phyloP scores from a whole-genome alignment of 2,113 vertebrate species.

The Apodemus sylvaticus region DNA sequence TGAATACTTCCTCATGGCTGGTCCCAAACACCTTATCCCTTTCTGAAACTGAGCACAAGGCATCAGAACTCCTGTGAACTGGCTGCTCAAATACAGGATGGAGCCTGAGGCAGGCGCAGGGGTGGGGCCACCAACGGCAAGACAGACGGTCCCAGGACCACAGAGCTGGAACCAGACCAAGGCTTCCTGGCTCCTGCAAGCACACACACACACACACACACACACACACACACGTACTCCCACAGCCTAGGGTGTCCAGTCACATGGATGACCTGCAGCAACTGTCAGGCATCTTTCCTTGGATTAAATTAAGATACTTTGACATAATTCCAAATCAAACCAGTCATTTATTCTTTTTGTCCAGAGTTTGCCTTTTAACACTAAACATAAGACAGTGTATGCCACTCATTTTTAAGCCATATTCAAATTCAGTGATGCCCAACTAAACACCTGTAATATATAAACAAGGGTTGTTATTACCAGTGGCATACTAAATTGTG shows the following conservation, averaged over 20 bases:
- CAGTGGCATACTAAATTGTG: neutral
- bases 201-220: no score
- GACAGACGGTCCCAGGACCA: neutral
- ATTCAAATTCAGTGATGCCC: neutral
- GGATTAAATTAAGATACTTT: neutral
- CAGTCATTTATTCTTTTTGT: neutral
- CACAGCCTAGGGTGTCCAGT: neutral
- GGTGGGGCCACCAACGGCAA: neutral
- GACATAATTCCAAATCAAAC: neutral
- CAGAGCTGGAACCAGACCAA: neutral
- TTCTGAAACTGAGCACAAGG: neutral
- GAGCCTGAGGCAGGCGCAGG: neutral
- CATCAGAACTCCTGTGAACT: neutral
- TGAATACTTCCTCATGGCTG: neutral
- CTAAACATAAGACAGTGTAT: neutral
- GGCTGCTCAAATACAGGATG: neutral
- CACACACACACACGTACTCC: neutral
- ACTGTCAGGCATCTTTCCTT: conserved; percentile 5
- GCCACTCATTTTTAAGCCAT: neutral
- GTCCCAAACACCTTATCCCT: neutral
- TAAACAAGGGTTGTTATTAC: neutral
- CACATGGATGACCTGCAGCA: neutral
- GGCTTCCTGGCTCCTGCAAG: neutral
- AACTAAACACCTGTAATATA: neutral
- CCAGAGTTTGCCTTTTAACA: neutral